Evolutionary conservation across 2,113 vertebrate genomes (phyloP).

Genomic region (Rhabdornis inornatus): DNA sequence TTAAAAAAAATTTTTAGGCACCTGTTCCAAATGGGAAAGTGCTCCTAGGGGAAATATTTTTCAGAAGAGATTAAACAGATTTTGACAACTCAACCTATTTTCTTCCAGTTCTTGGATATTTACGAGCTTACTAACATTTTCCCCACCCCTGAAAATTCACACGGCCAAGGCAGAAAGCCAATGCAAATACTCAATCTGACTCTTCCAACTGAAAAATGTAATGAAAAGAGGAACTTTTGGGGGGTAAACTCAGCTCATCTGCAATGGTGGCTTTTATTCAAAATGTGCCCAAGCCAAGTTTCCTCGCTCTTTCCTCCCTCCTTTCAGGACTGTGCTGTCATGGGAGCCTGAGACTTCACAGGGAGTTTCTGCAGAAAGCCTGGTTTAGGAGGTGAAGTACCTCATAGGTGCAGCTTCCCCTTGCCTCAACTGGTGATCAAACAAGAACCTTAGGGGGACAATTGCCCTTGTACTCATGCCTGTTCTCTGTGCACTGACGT

Average conservation of each 20-base stretch:
- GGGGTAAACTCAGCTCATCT: background rate
- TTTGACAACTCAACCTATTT: conserved; percentile 15
- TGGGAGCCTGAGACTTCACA: background rate
- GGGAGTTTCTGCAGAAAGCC: background rate
- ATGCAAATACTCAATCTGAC: background rate
- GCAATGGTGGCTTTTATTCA: background rate
- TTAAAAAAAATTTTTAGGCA: background rate
- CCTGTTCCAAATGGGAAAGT: background rate
- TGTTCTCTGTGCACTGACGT: background rate
- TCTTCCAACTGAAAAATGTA: background rate
- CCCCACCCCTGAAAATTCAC: background rate
- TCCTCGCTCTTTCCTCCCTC: background rate
- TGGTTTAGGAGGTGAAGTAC: background rate
- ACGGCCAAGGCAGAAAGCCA: background rate
- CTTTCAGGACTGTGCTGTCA: background rate
- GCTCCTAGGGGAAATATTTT: conserved; percentile 6
- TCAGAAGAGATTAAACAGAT: background rate
- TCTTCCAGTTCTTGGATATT: background rate
- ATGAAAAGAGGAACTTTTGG: background rate
- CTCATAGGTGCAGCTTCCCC: background rate
- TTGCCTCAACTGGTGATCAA: background rate
- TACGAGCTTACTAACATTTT: background rate
- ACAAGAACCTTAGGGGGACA: background rate
- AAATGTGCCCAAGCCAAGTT: background rate
- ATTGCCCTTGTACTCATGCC: background rate